Evolutionary conservation across 2,113 vertebrate species (phyloP).

Genomic region (Phocoena phocoena): DNA sequence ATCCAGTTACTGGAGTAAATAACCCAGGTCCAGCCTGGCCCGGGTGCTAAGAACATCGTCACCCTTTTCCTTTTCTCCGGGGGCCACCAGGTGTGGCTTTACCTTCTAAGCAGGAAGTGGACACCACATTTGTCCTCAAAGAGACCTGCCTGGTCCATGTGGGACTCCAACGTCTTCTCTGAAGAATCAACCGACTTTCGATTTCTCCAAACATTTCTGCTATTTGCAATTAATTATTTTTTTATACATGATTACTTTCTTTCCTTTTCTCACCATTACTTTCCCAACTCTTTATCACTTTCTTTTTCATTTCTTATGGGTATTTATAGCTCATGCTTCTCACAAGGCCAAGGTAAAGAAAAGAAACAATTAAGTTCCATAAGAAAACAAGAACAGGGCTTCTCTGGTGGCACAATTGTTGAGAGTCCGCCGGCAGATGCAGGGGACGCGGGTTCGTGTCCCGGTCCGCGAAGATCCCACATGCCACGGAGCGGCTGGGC

Average conservation of each 20-base stretch:
- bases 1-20: background rate
- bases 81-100: background rate
- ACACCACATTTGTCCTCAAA: background rate
- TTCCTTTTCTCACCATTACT: background rate
- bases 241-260: background rate
- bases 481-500: accelerated
- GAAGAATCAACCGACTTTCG: background rate
- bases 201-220: background rate
- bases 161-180: background rate
- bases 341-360: background rate
- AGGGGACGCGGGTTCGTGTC: too few species aligned
- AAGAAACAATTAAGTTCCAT: background rate
- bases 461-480: too few species aligned
- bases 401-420: too few species aligned
- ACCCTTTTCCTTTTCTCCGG: background rate
- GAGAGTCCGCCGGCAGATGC: too few species aligned
- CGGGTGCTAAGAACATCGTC: background rate
- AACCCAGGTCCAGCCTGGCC: background rate
- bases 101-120: background rate
- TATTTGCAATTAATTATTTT: background rate
- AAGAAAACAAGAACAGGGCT: background rate
- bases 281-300: background rate
- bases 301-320: background rate
- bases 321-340: background rate
- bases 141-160: background rate